These are phyloP conservation scores for Listronotus bonariensis DNA, from an alignment of 1,140 invertebrate genomes.

Conservation along the genomic window DNA sequence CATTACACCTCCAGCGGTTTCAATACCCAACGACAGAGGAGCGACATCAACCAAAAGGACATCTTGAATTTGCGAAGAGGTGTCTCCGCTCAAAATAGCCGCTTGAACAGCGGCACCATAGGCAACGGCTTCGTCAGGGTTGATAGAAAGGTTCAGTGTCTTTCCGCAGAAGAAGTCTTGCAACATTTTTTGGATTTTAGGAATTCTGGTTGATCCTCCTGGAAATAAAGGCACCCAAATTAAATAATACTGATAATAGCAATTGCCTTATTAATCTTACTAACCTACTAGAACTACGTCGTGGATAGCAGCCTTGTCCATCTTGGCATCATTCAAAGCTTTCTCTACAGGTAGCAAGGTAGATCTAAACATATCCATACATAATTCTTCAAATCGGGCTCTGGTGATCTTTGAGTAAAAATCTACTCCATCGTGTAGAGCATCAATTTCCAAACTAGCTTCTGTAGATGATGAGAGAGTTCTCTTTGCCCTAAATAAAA, in stretches of 20 bases:
- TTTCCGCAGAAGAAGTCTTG: slow-evolving; percentile 70
- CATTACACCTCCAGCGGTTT: slow-evolving; percentile 72
- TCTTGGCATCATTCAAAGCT: slow-evolving; percentile 73
- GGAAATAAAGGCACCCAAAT: not conserved
- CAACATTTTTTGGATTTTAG: slow-evolving; percentile 69
- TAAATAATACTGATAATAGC: no score
- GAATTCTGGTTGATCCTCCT: slow-evolving; percentile 69
- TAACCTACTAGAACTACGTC: slow-evolving; percentile 66
- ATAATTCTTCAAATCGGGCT: slow-evolving; percentile 86
- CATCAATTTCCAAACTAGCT: slow-evolving; percentile 75
- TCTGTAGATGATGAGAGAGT: slow-evolving; percentile 70
- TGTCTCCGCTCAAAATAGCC: slow-evolving; percentile 71
- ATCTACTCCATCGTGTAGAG: slow-evolving; percentile 78
- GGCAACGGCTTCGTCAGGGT: slow-evolving; percentile 79
- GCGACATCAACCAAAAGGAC: slow-evolving; percentile 74
- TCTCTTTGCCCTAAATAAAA: slow-evolving; percentile 62
- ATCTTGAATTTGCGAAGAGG: slow-evolving; percentile 75
- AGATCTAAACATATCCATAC: slow-evolving; percentile 76
- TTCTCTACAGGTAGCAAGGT: slow-evolving; percentile 75
- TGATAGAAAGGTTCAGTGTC: slow-evolving; percentile 71
- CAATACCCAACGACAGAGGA: slow-evolving; percentile 72
- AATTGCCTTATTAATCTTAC: not conserved
- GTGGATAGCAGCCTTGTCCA: slow-evolving; percentile 71
- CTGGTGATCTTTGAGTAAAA: slow-evolving; percentile 85
- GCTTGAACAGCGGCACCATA: slow-evolving; percentile 79